These are phyloP conservation scores for Dendrocincla tyrannina DNA, from an alignment of 2,797 vertebrate species.

Conservation along the genomic window DNA sequence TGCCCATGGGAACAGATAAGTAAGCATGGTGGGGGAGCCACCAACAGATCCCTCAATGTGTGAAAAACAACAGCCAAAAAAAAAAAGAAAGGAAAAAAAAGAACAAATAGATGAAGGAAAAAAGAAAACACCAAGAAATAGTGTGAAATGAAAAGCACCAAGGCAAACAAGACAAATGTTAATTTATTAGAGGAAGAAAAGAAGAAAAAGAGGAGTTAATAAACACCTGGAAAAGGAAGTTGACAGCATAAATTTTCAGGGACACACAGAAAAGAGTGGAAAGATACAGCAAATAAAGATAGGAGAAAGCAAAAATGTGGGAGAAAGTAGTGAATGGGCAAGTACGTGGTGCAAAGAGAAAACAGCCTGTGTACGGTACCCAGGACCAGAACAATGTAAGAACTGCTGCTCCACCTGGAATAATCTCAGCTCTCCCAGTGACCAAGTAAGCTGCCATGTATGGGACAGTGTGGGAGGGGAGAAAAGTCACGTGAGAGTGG, in stretches of 20 bases:
- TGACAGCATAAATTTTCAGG: background rate
- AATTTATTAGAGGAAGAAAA: background rate
- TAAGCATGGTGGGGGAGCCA: background rate
- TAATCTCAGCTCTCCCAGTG: background rate
- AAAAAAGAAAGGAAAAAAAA: too few species aligned
- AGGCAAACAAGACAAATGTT: background rate
- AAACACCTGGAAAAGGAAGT: background rate
- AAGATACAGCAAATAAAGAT: background rate
- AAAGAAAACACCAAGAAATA: background rate
- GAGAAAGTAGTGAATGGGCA: background rate
- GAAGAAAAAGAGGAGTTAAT: background rate
- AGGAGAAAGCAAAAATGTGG: background rate
- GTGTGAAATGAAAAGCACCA: background rate
- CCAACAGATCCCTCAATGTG: background rate
- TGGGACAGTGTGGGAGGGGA: background rate
- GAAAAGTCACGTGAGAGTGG: background rate
- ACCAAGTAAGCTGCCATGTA: background rate
- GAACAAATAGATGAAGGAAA: background rate
- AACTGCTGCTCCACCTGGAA: background rate
- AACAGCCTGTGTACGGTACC: background rate
- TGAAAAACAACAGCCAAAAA: background rate
- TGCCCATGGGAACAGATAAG: background rate
- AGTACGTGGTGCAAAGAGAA: background rate
- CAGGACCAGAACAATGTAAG: background rate
- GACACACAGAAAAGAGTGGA: background rate